A percentile compares a stretch with the other conserved stretches of the same genome.
Conservation (phyloP, 2,888 invertebrate genomes). For the Trachelus tabidus region DNA sequence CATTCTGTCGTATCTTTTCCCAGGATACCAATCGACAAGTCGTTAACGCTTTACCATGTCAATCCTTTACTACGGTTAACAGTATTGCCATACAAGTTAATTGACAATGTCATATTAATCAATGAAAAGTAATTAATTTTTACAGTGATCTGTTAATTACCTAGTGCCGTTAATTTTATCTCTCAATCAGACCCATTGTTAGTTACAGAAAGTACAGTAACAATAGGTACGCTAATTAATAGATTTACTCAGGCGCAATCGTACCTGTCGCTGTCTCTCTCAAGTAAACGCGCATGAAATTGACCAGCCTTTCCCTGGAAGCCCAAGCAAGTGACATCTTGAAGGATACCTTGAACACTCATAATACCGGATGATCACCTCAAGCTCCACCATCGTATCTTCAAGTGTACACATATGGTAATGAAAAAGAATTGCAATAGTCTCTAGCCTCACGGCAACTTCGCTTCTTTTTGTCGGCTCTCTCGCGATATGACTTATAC, state of each 20-base stretch:
- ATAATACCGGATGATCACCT: neutral
- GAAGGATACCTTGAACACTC: neutral
- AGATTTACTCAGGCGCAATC: neutral
- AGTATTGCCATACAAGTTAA: too few species aligned
- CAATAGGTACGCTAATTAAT: neutral
- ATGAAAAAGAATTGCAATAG: neutral
- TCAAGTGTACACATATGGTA: neutral
- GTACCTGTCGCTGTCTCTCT: neutral
- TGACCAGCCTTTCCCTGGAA: neutral
- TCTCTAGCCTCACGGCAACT: neutral
- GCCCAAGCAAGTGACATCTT: neutral
- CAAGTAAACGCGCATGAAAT: neutral
- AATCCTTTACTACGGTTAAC: too few species aligned
- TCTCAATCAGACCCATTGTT: neutral
- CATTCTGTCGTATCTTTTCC: neutral
- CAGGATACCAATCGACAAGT: neutral
- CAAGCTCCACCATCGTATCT: neutral
- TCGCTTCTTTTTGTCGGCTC: neutral
- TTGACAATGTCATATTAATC: neutral
- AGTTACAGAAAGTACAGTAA: neutral
- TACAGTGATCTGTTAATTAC: neutral
- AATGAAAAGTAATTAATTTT: neutral
- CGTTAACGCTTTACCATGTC: neutral
- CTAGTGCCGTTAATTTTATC: neutral
- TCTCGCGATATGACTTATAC: slow-evolving; percentile 37